Base-by-base conservation (phyloP, 2,888 invertebrate species). In the Leucoptera coffeella region DNA sequence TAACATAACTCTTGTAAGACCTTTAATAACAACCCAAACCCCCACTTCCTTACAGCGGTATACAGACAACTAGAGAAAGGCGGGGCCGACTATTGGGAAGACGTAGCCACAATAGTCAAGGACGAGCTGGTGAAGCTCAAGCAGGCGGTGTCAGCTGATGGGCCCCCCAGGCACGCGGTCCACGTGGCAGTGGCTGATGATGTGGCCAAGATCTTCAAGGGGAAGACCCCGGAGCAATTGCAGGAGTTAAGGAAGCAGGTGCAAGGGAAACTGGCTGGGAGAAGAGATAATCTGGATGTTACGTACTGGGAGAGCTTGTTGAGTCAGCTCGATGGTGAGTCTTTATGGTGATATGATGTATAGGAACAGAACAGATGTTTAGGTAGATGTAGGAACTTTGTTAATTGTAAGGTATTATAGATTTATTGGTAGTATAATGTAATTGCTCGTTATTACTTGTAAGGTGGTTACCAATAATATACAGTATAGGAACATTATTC, bases 261-360 rank as follows among this genome's bases (percentile, higher is more conserved):
- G 42, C 88, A 89, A 54, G 69, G 71, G 10, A 96, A 95, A 69
- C 85, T 96, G 32, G 75, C 75, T 39, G 83, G 85, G 1, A 81
- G 85, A 34, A 80, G 80, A 23, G 93, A 90, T 59, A 94, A 93
- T 10, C 83, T 95, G 23, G 97, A 97, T 65, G 85, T 96, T 34
- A 91, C 92, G 23, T 99, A 96, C 61, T 99, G 97, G 97, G 97
- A 99, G 69, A 90, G 91, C 25, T 62, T 99, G 35, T 73, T 95
- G 17, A 90, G 90, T n/a, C 93, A 95, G 53, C 72, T 99, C 7
- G 93, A 92, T 71, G 80, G 80, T 79, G 25, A 4, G 6, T 6
- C 6, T 17, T 17, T 17, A 17, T n/a, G n/a, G n/a, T n/a, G n/a
- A n/a, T n/a, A n/a, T n/a, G n/a, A n/a, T n/a, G n/a, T n/a, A n/a